These are phyloP conservation scores for Thaleichthys pacificus DNA, from an alignment of 2,797 vertebrate species.

Conservation along the genomic window DNA sequence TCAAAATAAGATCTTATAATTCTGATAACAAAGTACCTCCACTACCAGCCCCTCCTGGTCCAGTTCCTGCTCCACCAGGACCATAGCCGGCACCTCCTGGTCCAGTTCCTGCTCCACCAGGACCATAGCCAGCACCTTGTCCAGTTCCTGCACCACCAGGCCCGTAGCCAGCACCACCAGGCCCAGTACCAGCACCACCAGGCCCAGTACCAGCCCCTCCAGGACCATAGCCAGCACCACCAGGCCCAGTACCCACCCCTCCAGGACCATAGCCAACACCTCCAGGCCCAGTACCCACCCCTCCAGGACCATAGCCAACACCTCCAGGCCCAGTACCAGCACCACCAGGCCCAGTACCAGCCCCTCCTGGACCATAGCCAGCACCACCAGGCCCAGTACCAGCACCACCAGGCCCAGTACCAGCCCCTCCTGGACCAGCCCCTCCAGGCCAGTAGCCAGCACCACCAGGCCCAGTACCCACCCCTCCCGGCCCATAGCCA, in stretches of 20 bases:
- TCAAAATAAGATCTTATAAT: no score
- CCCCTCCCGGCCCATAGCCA: constrained; percentile 29
- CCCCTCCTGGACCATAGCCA: constrained; percentile 28
- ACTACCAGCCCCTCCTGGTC: constrained; percentile 12
- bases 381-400: constrained; percentile 6
- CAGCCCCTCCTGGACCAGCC: constrained; percentile 38
- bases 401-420: constrained; percentile 18
- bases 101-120: neutral
- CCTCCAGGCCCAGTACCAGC: no score
- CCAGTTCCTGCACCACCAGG: neutral
- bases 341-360: constrained; percentile 25
- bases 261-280: constrained; percentile 11
- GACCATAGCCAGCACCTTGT: neutral
- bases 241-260: constrained; percentile 20
- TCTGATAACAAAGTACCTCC: no score
- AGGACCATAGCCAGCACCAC: neutral
- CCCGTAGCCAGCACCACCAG: neutral
- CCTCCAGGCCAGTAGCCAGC: constrained; percentile 8
- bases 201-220: constrained; percentile 1
- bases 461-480: constrained; percentile 25
- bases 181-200: constrained; percentile 32
- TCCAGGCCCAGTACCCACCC: constrained; percentile 24
- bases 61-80: constrained; percentile 9
- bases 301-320: constrained; percentile 12
- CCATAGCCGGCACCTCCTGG: constrained; percentile 23